Percentiles rank a stretch among this genome's conserved stretches.
Conservation (phyloP, 2,888 invertebrate species). For the Dromius quadrimaculatus region DNA sequence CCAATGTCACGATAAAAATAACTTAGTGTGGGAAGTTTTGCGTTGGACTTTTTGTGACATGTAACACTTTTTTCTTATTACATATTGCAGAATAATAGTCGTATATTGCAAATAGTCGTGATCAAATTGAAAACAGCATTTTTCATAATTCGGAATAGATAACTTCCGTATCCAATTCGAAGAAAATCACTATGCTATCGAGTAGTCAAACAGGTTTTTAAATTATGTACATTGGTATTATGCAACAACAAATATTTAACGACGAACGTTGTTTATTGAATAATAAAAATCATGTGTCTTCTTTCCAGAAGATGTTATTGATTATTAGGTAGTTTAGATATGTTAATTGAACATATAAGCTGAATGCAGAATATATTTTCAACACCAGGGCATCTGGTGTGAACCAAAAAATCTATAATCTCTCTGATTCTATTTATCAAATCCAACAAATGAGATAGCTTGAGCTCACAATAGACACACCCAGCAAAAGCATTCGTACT, state of each 20-base stretch:
- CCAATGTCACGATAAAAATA: neutral
- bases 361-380: too few species aligned
- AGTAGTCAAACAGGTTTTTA: conserved; percentile 5
- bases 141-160: conserved; percentile 27
- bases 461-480: too few species aligned
- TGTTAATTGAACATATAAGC: too few species aligned
- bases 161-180: conserved; percentile 3
- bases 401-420: too few species aligned
- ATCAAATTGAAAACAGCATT: conserved; percentile 20
- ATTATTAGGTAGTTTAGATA: too few species aligned
- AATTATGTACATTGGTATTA: conserved; percentile 10
- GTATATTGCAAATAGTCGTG: conserved; percentile 20
- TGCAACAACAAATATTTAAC: conserved; percentile 3
- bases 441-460: too few species aligned
- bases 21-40: too few species aligned
- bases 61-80: conserved; percentile 16
- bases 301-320: too few species aligned
- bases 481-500: too few species aligned
- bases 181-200: conserved; percentile 11
- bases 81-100: conserved; percentile 19
- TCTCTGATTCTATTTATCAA: too few species aligned
- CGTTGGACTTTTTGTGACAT: neutral
- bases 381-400: too few species aligned
- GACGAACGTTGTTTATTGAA: conserved; percentile 2
- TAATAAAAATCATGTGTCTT: conserved; percentile 1